These are phyloP conservation scores for Typhlichthys subterraneus DNA, from an alignment of 2,797 vertebrate species.

Conservation along the genomic window DNA sequence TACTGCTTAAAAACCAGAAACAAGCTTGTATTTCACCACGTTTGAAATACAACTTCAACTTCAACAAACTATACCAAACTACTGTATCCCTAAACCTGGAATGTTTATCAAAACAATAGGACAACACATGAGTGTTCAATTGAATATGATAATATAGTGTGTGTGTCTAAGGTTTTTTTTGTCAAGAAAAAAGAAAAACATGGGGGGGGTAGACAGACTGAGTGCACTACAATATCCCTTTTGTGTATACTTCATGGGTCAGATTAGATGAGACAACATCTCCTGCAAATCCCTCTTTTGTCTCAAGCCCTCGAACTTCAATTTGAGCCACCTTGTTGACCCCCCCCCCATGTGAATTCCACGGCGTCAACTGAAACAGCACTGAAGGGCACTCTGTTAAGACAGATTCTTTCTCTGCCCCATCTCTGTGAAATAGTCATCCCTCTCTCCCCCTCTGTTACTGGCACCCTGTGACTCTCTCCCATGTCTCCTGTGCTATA, in stretches of 20 bases:
- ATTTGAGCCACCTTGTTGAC: slow-evolving; percentile 21
- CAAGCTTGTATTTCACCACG: slow-evolving; percentile 54
- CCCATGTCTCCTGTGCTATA: slow-evolving; percentile 41
- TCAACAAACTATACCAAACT: slow-evolving; percentile 35
- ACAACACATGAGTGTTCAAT: slow-evolving; percentile 34
- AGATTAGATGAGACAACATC: slow-evolving; percentile 1
- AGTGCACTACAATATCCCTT: too few relatives aligned
- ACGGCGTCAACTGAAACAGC: slow-evolving; percentile 46
- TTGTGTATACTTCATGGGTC: slow-evolving; percentile 12
- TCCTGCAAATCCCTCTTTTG: slow-evolving; percentile 26
- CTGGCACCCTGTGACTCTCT: slow-evolving; percentile 17
- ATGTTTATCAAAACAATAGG: slow-evolving; percentile 23
- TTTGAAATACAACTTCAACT: slow-evolving; percentile 50
- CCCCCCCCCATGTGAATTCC: slow-evolving; percentile 37
- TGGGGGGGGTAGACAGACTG: too few relatives aligned
- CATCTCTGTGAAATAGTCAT: slow-evolving; percentile 33
- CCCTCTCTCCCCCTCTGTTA: not conserved
- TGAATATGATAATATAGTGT: slow-evolving; percentile 15
- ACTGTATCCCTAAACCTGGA: slow-evolving; percentile 13
- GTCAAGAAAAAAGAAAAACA: too few relatives aligned
- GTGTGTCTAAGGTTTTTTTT: too few relatives aligned
- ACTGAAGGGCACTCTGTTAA: slow-evolving; percentile 21
- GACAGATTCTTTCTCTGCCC: slow-evolving; percentile 30
- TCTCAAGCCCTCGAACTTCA: slow-evolving; percentile 15
- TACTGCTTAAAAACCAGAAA: slow-evolving; percentile 60